Evolutionary conservation across 2,113 vertebrate genomes (phyloP).

Genomic region (Corvus hawaiiensis): DNA sequence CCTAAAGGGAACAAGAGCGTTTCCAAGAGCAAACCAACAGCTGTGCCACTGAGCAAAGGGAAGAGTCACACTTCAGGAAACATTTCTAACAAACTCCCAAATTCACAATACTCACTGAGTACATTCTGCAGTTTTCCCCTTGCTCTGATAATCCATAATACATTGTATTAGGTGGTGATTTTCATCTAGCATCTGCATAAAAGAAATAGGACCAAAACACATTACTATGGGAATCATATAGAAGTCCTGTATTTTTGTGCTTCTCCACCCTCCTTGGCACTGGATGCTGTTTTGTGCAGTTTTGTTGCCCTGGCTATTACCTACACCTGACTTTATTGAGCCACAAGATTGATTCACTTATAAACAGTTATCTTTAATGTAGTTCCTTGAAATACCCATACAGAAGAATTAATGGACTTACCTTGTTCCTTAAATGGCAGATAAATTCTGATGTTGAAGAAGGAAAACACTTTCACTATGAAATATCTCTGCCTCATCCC

Average conservation of each 20-base stretch:
- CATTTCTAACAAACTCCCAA: neutral
- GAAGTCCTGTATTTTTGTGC: neutral
- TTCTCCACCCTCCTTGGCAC: neutral
- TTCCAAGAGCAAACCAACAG: neutral
- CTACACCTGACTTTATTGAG: fast-evolving
- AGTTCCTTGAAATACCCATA: neutral
- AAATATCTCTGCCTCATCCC: neutral
- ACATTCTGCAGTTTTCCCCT: constrained; percentile 94
- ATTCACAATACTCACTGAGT: constrained; percentile 83
- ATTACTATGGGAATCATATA: neutral
- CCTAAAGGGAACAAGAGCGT: neutral
- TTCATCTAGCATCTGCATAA: constrained; percentile 92
- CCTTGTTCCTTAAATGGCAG: neutral
- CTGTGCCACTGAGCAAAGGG: neutral
- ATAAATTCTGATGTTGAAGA: neutral
- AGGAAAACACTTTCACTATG: neutral
- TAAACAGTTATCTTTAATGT: neutral
- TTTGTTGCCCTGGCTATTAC: neutral
- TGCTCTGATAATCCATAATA: constrained; percentile 98
- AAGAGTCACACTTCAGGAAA: neutral
- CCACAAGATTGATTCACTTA: neutral
- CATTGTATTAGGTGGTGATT: constrained; percentile 97
- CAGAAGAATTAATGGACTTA: neutral
- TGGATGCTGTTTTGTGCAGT: neutral
- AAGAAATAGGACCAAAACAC: neutral